Base-by-base conservation (phyloP, 2,888 invertebrate species). In the Nomada ferruginata region DNA sequence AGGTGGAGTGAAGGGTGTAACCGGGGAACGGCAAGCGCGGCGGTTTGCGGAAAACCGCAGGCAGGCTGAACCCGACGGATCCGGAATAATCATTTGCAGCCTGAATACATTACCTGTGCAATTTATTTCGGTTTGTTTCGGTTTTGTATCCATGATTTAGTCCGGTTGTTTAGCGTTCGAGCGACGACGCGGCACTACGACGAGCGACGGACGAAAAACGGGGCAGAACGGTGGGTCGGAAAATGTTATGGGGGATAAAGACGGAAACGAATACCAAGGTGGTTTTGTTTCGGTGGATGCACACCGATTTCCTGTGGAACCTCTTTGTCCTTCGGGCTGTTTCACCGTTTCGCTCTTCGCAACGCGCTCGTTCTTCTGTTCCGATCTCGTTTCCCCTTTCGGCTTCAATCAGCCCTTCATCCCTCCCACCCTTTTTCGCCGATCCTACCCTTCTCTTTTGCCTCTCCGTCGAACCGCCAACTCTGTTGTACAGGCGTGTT, bases 31-130 rank as follows among this genome's bases (percentile, higher is more conserved):
- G 89, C 84, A 84, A 89, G 86, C 85, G 85, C 79, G 85, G 87
- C 82, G 86, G 91, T 92, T 91, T 92, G 92, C 87, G 92, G 92
- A 78, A 66, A 89, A 87, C 92, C 92, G 87, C 91, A 91, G 89
- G 85, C 88, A 89, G 89, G 83, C 90, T 90, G 90, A 90, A 88
- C 86, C 88, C 88, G 88, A 88, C 90, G 91, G 91, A 91, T 92
- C 89, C 87, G 87, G 91, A 93, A 92, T 93, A 93, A 93, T 93
- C 92, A 92, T 92, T 92, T 89, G 90, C 91, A 92, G 89, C 91
- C 90, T 87, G 92, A 92, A 93, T 92, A 91, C 91, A 93, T 92
- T 92, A 92, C 88, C 89, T 87, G 89, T 89, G 90, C 90, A 91
- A 91, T 92, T 92, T 91, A 92, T 93, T 92, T 92, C 89, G 89